Evolutionary conservation across 1,140 invertebrate species (phyloP).

Genomic region (Drusus annulatus): DNA sequence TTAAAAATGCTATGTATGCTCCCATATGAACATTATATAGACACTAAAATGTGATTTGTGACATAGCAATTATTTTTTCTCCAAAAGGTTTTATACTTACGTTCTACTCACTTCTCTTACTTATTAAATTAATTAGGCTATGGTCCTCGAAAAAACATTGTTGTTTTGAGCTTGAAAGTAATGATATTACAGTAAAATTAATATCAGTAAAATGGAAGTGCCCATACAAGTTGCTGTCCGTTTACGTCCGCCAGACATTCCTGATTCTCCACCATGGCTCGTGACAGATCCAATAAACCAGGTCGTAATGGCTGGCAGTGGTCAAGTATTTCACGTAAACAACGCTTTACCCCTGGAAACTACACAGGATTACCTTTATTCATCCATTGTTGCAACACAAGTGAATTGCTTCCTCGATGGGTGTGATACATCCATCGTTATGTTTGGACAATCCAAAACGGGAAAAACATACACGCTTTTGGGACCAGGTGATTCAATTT

Average conservation of each 20-base stretch:
- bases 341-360: slow-evolving; percentile 74
- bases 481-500: slow-evolving; percentile 77
- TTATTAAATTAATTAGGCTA: no score
- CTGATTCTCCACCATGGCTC: slow-evolving; percentile 70
- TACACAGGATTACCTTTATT: slow-evolving; percentile 60
- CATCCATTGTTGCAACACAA: slow-evolving; percentile 60
- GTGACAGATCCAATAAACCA: slow-evolving; percentile 72
- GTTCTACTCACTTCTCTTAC: no score
- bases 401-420: slow-evolving; percentile 78
- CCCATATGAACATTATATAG: no score
- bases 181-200: no score
- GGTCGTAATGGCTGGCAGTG: slow-evolving; percentile 72
- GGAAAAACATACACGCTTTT: slow-evolving; percentile 87
- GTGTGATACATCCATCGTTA: slow-evolving; percentile 82
- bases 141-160: no score
- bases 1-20: no score
- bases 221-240: slow-evolving; percentile 75
- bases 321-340: slow-evolving; percentile 74
- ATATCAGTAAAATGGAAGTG: slow-evolving; percentile 69
- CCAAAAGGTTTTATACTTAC: no score
- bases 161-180: no score
- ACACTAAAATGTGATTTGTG: no score
- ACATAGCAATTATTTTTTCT: no score
- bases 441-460: slow-evolving; percentile 83
- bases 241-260: slow-evolving; percentile 68